A percentile compares a stretch with the other conserved stretches of the same genome.
phyloP scores from a whole-genome alignment of 2,888 invertebrate genomes.

The Cantharis rufa region DNA sequence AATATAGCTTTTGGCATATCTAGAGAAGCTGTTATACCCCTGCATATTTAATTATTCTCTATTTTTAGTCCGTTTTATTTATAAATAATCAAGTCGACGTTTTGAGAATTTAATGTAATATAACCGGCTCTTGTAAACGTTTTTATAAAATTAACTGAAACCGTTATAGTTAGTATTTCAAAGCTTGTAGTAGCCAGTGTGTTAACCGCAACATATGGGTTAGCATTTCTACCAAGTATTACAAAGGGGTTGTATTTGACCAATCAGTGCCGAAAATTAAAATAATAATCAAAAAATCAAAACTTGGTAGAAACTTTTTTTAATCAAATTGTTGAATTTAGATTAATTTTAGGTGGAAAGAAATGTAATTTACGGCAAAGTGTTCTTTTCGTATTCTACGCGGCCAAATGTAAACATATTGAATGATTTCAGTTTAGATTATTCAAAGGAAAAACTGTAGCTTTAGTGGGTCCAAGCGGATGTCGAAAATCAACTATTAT shows the following conservation, averaged over 20 bases:
- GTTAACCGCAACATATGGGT: neutral
- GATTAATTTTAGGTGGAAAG: constrained; percentile 58
- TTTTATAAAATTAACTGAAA: neutral
- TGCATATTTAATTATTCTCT: constrained; percentile 71
- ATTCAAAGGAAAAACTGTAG: constrained; percentile 70
- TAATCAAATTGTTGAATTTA: neutral
- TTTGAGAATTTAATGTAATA: constrained; percentile 70
- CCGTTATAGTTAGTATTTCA: neutral
- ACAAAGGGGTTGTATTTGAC: neutral
- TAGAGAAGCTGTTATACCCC: constrained; percentile 72
- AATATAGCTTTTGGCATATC: constrained; percentile 70
- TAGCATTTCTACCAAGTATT: neutral
- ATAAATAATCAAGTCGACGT: constrained; percentile 62
- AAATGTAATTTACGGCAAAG: constrained; percentile 69
- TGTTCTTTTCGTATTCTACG: constrained; percentile 78
- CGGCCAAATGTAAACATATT: constrained; percentile 68
- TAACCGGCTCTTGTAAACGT: neutral
- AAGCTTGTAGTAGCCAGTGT: constrained; percentile 21
- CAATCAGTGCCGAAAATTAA: constrained; percentile 31
- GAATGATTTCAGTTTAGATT: constrained; percentile 64
- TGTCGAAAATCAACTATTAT: constrained; percentile 90
- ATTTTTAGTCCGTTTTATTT: constrained; percentile 73
- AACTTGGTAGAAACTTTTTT: neutral
- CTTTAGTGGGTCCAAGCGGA: constrained; percentile 81
- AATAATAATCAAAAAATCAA: constrained; percentile 48